phyloP scores from a whole-genome alignment of 2,797 vertebrate species.

The Prionace glauca region DNA sequence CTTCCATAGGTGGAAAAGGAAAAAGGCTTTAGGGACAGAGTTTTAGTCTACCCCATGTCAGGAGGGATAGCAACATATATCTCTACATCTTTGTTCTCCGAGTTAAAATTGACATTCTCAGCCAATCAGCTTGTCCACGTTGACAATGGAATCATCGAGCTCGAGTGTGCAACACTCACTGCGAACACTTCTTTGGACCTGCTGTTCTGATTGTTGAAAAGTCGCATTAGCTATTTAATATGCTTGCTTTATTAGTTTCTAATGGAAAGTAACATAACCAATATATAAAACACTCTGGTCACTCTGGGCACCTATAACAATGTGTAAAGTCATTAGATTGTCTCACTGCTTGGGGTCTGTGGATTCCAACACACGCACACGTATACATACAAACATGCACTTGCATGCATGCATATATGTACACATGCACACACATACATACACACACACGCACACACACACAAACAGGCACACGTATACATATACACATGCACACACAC shows the following conservation, averaged over 20 bases:
- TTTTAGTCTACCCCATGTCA: background rate
- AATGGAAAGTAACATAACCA: constrained; percentile 9
- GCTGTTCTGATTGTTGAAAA: background rate
- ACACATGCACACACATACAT: no score
- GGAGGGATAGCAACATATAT: background rate
- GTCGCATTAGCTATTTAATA: background rate
- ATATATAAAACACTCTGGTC: background rate
- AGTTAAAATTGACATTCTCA: background rate
- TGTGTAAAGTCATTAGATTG: background rate
- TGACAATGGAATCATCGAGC: background rate
- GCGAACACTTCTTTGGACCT: background rate
- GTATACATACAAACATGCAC: no score
- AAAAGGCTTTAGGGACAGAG: background rate
- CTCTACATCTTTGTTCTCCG: background rate
- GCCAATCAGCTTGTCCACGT: background rate
- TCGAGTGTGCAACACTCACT: background rate
- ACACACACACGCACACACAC: no score
- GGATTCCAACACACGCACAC: background rate
- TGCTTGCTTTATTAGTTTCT: background rate
- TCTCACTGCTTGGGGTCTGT: background rate
- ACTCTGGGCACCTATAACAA: background rate
- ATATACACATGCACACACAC: no score
- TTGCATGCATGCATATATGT: no score
- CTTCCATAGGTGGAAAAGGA: background rate
- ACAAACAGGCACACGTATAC: no score